Conservation (phyloP, 2,888 invertebrate genomes). For the Cartodere bifasciata region DNA sequence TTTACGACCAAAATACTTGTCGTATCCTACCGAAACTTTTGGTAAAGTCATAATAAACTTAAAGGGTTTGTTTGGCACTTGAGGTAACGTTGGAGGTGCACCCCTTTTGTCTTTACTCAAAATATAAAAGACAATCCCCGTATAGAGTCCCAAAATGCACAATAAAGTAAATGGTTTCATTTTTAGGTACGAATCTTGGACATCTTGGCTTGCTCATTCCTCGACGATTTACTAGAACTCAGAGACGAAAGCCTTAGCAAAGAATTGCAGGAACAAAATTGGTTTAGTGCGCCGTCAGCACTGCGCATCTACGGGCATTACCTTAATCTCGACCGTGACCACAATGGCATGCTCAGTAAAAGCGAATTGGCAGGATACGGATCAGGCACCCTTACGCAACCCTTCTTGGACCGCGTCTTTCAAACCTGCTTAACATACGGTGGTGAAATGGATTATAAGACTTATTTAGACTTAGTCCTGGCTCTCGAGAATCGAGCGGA, state of each 20-base stretch:
- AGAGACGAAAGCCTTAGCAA: slow-evolving; percentile 42
- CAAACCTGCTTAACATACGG: slow-evolving; percentile 92
- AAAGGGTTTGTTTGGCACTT: no score
- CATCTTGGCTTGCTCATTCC: slow-evolving; percentile 79
- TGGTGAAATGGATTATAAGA: slow-evolving; percentile 94
- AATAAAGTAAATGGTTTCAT: no score
- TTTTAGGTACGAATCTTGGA: slow-evolving; percentile 87
- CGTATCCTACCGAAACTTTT: no score
- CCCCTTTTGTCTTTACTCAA: no score
- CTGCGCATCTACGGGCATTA: slow-evolving; percentile 88
- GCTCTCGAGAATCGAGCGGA: slow-evolving; percentile 87
- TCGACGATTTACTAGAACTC: slow-evolving; percentile 78
- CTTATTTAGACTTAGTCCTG: slow-evolving; percentile 86
- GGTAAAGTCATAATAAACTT: no score
- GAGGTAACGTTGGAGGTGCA: no score
- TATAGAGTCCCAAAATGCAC: no score
- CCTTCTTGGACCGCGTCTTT: slow-evolving; percentile 86
- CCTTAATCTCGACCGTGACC: slow-evolving; percentile 83
- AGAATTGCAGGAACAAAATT: slow-evolving; percentile 83
- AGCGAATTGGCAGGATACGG: slow-evolving; percentile 81
- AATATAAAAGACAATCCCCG: no score
- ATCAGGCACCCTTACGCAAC: slow-evolving; percentile 79
- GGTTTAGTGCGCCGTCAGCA: slow-evolving; percentile 85
- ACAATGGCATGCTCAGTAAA: slow-evolving; percentile 91
- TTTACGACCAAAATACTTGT: no score